A percentile compares a stretch with the other conserved stretches of the same genome.
Evolutionary conservation across 2,113 vertebrate species (phyloP).

Genomic region (Hipposideros armiger): DNA sequence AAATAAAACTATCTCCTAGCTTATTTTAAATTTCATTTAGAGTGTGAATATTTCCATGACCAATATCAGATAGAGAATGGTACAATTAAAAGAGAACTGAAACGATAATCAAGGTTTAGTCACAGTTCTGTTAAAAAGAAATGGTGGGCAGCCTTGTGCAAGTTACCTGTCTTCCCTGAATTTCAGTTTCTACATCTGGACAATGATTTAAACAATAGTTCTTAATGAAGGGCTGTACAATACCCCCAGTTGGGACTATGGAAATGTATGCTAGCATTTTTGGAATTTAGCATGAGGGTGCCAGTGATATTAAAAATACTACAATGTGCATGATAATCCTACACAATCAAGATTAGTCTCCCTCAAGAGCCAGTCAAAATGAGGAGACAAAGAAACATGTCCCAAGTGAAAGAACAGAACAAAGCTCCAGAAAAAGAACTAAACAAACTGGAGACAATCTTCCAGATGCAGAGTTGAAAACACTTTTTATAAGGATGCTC

Average conservation of each 20-base stretch:
- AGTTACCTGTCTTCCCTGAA: background rate
- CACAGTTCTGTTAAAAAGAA: background rate
- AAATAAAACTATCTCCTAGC: background rate
- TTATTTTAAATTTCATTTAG: slow-evolving; percentile 2
- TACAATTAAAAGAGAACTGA: background rate
- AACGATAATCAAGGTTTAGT: background rate
- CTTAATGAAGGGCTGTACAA: background rate
- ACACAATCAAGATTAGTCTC: background rate
- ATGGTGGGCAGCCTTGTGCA: background rate
- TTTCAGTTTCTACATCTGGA: background rate
- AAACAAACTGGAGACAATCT: no score
- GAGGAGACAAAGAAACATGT: no score
- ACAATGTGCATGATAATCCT: background rate
- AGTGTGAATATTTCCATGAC: background rate
- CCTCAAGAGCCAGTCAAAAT: background rate
- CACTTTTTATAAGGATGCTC: no score
- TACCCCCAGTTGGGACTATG: background rate
- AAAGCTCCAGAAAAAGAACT: no score
- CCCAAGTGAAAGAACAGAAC: no score
- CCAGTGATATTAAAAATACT: background rate
- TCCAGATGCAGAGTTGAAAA: no score
- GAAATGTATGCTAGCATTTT: background rate
- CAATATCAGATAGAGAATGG: background rate
- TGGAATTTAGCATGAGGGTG: background rate
- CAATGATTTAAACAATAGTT: background rate